Percentiles rank a stretch among this genome's conserved stretches.
Conservation (phyloP, 2,113 vertebrate genomes). For the Perognathus longimembris region DNA sequence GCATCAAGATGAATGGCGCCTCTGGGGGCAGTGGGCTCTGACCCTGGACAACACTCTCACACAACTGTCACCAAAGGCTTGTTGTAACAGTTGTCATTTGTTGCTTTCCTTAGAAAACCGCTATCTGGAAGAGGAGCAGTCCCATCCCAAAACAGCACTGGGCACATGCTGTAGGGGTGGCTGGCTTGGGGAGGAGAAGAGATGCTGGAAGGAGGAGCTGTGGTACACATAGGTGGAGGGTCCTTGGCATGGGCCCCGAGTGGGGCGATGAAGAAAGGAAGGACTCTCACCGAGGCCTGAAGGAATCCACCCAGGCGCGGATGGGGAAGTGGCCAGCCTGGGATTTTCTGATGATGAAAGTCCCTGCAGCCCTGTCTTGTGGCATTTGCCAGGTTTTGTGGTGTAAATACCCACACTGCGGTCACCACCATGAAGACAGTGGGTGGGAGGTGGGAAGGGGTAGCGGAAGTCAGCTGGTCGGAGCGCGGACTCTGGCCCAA, state of each 20-base stretch:
- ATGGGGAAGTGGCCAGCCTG: background rate
- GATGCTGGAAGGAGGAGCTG: too few relatives aligned
- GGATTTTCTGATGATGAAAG: background rate
- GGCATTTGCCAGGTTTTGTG: background rate
- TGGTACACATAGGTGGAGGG: too few relatives aligned
- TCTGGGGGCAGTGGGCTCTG: background rate
- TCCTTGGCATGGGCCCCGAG: background rate
- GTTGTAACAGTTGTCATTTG: background rate
- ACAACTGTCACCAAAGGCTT: background rate
- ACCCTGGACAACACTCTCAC: background rate
- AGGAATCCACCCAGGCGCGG: background rate
- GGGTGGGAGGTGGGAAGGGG: background rate
- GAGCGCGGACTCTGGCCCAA: background rate
- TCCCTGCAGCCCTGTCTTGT: background rate
- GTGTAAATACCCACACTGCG: too few relatives aligned
- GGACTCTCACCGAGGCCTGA: background rate
- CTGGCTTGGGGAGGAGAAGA: background rate
- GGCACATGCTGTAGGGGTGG: background rate
- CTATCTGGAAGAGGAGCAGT: accelerated
- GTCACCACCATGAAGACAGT: background rate
- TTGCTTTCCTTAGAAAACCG: background rate
- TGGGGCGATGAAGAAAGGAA: background rate
- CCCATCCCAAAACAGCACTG: background rate
- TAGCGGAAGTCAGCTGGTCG: background rate
- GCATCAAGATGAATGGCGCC: background rate